Evolutionary conservation across 1,140 invertebrate species (phyloP), one percentile per base, ranked within the genome.

Genomic region (Drosophila busckii): DNA sequence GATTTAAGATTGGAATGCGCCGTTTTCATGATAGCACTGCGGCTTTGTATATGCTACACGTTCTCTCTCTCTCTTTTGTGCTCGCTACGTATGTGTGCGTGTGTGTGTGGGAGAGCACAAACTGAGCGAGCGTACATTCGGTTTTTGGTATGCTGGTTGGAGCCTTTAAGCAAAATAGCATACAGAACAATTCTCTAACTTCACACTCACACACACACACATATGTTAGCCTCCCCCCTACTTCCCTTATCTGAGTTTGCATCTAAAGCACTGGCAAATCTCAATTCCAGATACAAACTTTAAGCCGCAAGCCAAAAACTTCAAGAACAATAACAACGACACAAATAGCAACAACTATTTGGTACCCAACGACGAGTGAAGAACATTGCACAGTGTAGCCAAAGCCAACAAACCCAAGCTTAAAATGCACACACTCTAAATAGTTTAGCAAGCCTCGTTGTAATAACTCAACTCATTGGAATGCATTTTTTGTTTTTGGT

Each of bases 1-100:
- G 75, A 82, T 82, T 82, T 73, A 68, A 82, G 75, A 82, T 82
- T 80, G 73, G 76, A 82, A 82, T 82, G 69, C 65, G 71, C 55
- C 60, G 45, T 62, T 31, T 53, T 50, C 62, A 54, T 58, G 69
- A 70, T 67, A 70, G 42, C 52, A 42, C 17, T 46, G 41, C 23
- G 19, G 19, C 26, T 50, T 41, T 16, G 20, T 23, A 31, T 5
- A 16, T 26, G 23, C n/a, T n/a, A n/a, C n/a, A n/a, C n/a, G n/a
- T n/a, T n/a, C n/a, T n/a, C n/a, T n/a, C n/a, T n/a, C n/a, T n/a
- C n/a, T n/a, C n/a, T n/a, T n/a, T n/a, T 31, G 19, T 22, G 20
- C 22, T 6, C 28, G 9, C n/a, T 34, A 10, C 10, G 26, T 31
- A 19, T 23, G 37, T 13, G 10, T 23, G 49, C 29, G 19, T 31